Base-by-base conservation (phyloP, 1,140 invertebrate genomes). In the Heliconius hermathena region DNA sequence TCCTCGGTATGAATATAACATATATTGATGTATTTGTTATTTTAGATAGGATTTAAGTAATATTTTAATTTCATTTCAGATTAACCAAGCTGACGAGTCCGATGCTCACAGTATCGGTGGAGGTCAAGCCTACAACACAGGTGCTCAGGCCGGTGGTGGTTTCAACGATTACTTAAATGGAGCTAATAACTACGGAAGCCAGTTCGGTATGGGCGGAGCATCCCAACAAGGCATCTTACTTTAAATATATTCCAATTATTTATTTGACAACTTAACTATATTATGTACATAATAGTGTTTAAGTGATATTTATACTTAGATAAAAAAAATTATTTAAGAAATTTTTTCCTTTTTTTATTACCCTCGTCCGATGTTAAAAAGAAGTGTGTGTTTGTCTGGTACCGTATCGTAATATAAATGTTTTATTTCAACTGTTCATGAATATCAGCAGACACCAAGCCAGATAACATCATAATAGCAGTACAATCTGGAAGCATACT, bases 111-210 rank as follows among this genome's bases (percentile, higher is more conserved):
- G 73, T 73, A 22, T 74, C 16, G 77, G 77, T 8, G 72, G 36
- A 54, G 57, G 73, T 8, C 22, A 74, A 22, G 33, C 36, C 36
- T 72, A 74, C 76, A 75, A 77, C 73, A 70, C 41, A 0, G 81
- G 78, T 9, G 46, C 46, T 0, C 41, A 74, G 1, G 20, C 74
- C 29, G 33, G 70, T 8, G 36, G 38, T 66, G 71, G 33, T n/a
- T 77, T 52, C 78, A 76, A 75, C 11, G n/a, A 41, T 16, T 72
- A 75, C 74, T 3, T 70, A 18, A 75, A 72, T 52, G 78, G 74
- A 9, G 60, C 46, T 20, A n/a, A 22, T 18, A 54, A 41, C 29
- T 22, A 20, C 60, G 74, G 49, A 13, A 80, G 36, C 46, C 20
- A 72, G 6, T 74, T 57, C 73, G 49, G 73, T 26, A 11, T 8